Base-by-base conservation (phyloP, 1,140 invertebrate species). In the Leptinotarsa defecta region DNA sequence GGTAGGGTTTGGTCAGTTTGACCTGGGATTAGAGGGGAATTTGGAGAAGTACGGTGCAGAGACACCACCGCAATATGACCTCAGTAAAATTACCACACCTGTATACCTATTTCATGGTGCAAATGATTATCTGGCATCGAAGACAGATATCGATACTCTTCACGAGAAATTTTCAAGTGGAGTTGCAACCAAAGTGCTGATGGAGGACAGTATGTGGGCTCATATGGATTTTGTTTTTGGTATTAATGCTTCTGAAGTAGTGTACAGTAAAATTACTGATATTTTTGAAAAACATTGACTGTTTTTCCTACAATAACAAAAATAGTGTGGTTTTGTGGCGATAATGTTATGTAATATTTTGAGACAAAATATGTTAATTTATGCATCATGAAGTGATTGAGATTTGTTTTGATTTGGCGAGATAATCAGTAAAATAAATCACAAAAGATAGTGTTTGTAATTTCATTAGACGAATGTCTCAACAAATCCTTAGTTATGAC, bases 1-100 rank as follows among this genome's bases (percentile, higher is more conserved):
- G 62, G 86, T 88, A 3, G 83, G 88, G 34, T 93, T 92, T 79
- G 85, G 87, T 57, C 88, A 91, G 78, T 94, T 89, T 76, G 91
- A 94, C 83, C 87, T 89, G 69, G 92, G 92, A 4, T 77, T 83
- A 22, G 48, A 77, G 13, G 77, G 74, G 34, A 90, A 90, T 80
- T 80, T 86, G 62, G 79, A 84, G 61, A 80, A 84, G 8, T 90
- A 90, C 76, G 84, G 84, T n/a, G 83, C 83, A 49, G 22, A 82
- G 3, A 71, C 71, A 8, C 89, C 90, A 27, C 89, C 89, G 0
- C 78, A 84, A 13, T 91, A 91, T 79, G 84, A 89, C 64, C 77
- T 91, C 4, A 77, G 84, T n/a, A 89, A 89, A 68, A 88, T 94
- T n/a, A 88, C 86, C 5, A 87, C 89, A 72, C 90, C 91, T 8